phyloP scores from a whole-genome alignment of 1,140 invertebrate genomes.

The Scaptomyza graminum region DNA sequence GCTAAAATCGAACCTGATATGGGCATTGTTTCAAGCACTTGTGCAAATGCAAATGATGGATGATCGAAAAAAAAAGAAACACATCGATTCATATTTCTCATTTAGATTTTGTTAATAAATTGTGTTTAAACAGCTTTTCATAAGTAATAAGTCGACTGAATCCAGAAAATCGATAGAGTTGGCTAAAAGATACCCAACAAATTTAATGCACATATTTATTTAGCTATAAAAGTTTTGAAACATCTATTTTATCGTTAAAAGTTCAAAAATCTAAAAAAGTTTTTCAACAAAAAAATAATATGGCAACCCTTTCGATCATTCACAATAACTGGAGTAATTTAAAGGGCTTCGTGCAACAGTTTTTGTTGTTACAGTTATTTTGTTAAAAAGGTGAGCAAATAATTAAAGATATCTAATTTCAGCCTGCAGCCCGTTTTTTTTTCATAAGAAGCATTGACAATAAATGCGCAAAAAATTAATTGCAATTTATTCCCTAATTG shows the following conservation, averaged over 20 bases:
- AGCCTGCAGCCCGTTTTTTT: too few species aligned
- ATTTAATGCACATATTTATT: background rate
- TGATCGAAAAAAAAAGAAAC: background rate
- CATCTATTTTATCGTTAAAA: too few species aligned
- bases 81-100: conserved; percentile 13
- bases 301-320: background rate
- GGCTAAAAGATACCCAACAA: background rate
- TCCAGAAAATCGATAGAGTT: too few species aligned
- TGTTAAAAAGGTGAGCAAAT: conserved; percentile 42
- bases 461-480: too few species aligned
- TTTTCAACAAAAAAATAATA: too few species aligned
- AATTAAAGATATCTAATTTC: conserved; percentile 10
- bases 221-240: too few species aligned
- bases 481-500: too few species aligned
- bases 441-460: too few species aligned
- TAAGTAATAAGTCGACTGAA: background rate
- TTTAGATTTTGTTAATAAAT: conserved; percentile 3
- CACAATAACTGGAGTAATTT: conserved; percentile 1
- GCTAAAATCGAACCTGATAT: conserved; percentile 21
- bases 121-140: conserved; percentile 35
- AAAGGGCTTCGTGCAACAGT: background rate
- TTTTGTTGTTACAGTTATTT: conserved; percentile 1
- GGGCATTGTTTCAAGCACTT: conserved; percentile 25
- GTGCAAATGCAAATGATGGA: conserved; percentile 35
- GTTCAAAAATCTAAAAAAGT: background rate